Evolutionary conservation across 2,113 vertebrate species (phyloP), one percentile per base, ranked within the genome.

Genomic region (Bungarus multicinctus): DNA sequence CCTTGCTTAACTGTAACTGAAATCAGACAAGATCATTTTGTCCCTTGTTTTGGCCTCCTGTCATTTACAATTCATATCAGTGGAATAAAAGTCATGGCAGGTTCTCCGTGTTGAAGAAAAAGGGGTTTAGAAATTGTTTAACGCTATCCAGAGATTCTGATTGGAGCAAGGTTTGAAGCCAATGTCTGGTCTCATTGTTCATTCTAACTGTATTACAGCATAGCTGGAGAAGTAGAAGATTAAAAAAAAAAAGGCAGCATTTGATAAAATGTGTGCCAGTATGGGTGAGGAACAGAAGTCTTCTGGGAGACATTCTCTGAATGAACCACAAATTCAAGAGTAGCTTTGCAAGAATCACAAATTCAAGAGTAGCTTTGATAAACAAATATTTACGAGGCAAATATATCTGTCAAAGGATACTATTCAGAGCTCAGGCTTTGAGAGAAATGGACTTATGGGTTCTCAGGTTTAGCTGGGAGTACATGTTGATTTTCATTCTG

Each of bases 371-470:
- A 87, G 90, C 58, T 96, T 95, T 95, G 90, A 92, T 94, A 96
- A 96, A 95, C 57, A 96, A 96, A 94, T 96, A 95, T 95, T 95
- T 95, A 90, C 50, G 91, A 93, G 1, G 55, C 93, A 95, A 94
- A 91, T 8, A 91, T 50, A 5, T 30, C 90, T 95, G 45, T 95
- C 90, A 93, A 93, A 93, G 14, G 90, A 7, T 27, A 25, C 57
- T 81, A 57, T 91, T 96, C 91, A 94, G 92, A 92, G 20, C 74
- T 23, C 57, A 47, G 69, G 16, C 0, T 1, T 30, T 94, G 93
- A 64, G 88, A 50, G 93, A 96, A 93, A 94, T 64, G 87, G 45
- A 27, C 4, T 93, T 95, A 74, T 87, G 64, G 47, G 88, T 91
- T 93, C 90, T 90, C 5, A 81, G 53, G 34, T 94, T 95, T 85